phyloP scores from a whole-genome alignment of 2,113 vertebrate genomes.

The Thunnus maccoyii region DNA sequence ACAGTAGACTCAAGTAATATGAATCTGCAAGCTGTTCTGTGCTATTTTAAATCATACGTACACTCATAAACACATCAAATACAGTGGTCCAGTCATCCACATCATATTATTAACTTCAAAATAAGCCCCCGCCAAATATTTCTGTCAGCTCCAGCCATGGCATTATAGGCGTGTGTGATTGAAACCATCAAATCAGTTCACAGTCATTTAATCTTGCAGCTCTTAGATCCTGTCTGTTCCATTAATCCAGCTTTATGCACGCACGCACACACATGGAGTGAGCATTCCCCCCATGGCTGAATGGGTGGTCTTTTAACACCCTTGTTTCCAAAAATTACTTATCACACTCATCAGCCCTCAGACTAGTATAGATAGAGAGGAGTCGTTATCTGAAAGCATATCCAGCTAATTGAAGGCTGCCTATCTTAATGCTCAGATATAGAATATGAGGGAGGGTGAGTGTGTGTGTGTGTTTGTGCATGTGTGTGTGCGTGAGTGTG shows the following conservation, averaged over 20 bases:
- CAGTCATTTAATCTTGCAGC: constrained; percentile 66
- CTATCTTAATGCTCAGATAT: constrained; percentile 54
- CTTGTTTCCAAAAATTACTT: constrained; percentile 58
- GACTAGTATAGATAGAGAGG: constrained; percentile 36
- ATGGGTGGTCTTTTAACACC: constrained; percentile 71
- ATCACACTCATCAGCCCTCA: constrained; percentile 59
- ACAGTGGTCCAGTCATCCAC: constrained; percentile 38
- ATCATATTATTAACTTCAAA: constrained; percentile 44
- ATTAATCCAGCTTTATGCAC: constrained; percentile 63
- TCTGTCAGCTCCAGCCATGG: constrained; percentile 43
- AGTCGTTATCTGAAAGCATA: constrained; percentile 56
- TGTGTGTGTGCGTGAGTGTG: constrained; percentile 5
- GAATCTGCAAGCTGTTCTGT: not conserved
- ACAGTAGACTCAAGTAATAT: not conserved
- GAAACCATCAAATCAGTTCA: constrained; percentile 71
- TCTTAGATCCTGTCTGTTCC: constrained; percentile 58
- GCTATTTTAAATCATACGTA: constrained; percentile 22
- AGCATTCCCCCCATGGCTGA: constrained; percentile 41
- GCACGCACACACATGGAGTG: not conserved
- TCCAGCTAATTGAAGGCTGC: constrained; percentile 70
- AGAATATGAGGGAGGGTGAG: constrained; percentile 14
- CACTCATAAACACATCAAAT: constrained; percentile 18
- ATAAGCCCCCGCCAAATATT: constrained; percentile 35
- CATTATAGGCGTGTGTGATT: constrained; percentile 48
- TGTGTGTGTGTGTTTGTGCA: constrained; percentile 14